phyloP scores from a whole-genome alignment of 2,113 vertebrate genomes.

The Cryptotis parvus region DNA sequence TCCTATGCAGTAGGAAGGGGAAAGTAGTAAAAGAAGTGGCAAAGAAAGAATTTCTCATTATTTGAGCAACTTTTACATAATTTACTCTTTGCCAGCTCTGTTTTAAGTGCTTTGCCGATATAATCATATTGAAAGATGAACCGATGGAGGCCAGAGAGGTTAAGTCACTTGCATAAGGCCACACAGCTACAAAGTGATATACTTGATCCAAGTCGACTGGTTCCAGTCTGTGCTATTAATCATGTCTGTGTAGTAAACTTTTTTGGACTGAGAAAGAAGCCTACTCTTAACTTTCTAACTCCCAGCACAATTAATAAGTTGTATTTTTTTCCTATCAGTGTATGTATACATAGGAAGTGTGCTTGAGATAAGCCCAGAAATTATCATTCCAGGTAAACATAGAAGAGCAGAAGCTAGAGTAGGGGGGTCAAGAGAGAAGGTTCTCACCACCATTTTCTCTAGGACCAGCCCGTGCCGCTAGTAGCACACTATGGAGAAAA shows the following conservation, averaged over 20 bases:
- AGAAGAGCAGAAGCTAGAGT: not conserved
- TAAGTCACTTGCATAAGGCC: slow-evolving; percentile 58
- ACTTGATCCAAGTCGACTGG: slow-evolving; percentile 28
- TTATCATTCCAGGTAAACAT: not conserved
- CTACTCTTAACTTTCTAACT: not conserved
- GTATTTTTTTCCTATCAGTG: not conserved
- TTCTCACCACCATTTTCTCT: too few species aligned
- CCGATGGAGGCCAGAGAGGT: slow-evolving; percentile 9
- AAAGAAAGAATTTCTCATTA: not conserved
- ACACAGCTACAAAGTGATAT: slow-evolving; percentile 33
- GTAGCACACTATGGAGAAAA: too few species aligned
- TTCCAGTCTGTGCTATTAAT: slow-evolving; percentile 18
- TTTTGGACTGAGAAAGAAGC: not conserved
- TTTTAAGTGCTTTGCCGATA: slow-evolving; percentile 35
- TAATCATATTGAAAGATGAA: slow-evolving; percentile 46
- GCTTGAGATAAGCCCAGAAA: not conserved
- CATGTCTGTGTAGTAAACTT: not conserved
- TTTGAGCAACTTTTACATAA: not conserved
- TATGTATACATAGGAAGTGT: not conserved
- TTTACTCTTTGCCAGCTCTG: not conserved
- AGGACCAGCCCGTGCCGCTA: too few species aligned
- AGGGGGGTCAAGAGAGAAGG: too few species aligned
- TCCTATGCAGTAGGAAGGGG: not conserved
- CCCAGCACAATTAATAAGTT: not conserved
- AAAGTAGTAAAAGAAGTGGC: not conserved